Evolutionary conservation across 2,888 invertebrate genomes (phyloP).

Genomic region (Dynastes maya): DNA sequence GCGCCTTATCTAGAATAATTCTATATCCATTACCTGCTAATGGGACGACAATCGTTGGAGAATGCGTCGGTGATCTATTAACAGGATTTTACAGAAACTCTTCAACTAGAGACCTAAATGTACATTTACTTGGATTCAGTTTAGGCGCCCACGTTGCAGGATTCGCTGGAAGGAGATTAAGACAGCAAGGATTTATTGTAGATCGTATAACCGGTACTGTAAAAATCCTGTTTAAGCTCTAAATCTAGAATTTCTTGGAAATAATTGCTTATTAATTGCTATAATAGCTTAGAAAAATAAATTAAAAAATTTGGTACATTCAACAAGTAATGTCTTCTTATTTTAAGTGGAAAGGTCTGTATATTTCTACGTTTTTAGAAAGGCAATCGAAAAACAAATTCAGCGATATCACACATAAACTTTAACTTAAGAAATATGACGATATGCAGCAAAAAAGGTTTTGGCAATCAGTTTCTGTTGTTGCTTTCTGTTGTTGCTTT

Average conservation of each 20-base stretch:
- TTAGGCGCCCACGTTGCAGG: slow-evolving; percentile 74
- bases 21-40: slow-evolving; percentile 64
- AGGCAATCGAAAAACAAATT: too few relatives aligned
- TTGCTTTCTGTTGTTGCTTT: too few relatives aligned
- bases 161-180: slow-evolving; percentile 66
- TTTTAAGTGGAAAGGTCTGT: too few relatives aligned
- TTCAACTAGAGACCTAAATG: slow-evolving; percentile 66
- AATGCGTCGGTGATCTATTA: slow-evolving; percentile 70
- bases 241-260: background rate
- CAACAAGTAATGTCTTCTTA: too few relatives aligned
- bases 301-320: background rate
- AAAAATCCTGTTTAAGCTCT: background rate
- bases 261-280: background rate
- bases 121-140: slow-evolving; percentile 76
- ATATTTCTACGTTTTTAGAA: too few relatives aligned
- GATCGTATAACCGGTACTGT: slow-evolving; percentile 76
- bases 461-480: too few relatives aligned
- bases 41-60: slow-evolving; percentile 71
- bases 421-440: too few relatives aligned
- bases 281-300: background rate
- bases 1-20: slow-evolving; percentile 59
- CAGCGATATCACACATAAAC: too few relatives aligned
- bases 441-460: too few relatives aligned
- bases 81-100: slow-evolving; percentile 65
- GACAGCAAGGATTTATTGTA: slow-evolving; percentile 69